Conservation (phyloP, 2,113 vertebrate genomes). For the Acrocephalus arundinaceus region DNA sequence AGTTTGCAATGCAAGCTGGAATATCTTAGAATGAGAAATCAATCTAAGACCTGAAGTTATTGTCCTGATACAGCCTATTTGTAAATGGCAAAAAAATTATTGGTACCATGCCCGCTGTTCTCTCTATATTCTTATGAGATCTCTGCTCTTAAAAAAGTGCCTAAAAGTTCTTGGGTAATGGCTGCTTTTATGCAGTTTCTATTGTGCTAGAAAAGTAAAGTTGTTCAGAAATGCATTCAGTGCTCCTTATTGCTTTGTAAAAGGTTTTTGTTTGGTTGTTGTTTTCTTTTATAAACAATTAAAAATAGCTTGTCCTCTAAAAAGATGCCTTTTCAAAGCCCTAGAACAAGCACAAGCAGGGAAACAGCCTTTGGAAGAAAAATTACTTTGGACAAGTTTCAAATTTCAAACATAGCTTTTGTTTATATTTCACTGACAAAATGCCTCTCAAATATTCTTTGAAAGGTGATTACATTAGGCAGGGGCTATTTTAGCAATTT, state of each 20-base stretch:
- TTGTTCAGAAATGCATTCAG: not conserved
- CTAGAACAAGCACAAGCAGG: not conserved
- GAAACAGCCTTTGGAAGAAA: slow-evolving; percentile 29
- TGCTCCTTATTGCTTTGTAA: slow-evolving; percentile 11
- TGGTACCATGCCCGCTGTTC: not conserved
- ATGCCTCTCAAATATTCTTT: slow-evolving; percentile 56
- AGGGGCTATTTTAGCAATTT: slow-evolving; percentile 63
- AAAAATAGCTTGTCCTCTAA: slow-evolving; percentile 21
- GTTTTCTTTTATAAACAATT: not conserved
- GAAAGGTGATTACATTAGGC: slow-evolving; percentile 69
- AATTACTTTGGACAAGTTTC: slow-evolving; percentile 56
- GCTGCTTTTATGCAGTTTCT: not conserved
- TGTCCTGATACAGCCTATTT: not conserved
- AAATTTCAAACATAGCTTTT: slow-evolving; percentile 60
- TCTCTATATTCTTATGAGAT: not conserved
- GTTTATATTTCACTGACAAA: slow-evolving; percentile 69
- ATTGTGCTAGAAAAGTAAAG: not conserved
- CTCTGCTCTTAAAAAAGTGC: not conserved
- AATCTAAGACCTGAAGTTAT: not conserved
- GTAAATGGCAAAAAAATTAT: not conserved
- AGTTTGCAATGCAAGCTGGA: not conserved
- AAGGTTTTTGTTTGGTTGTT: not conserved
- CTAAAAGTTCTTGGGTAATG: not conserved
- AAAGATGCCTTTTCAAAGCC: slow-evolving; percentile 20
- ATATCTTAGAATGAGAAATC: not conserved